Evolutionary conservation across 2,113 vertebrate species (phyloP).

Genomic region (Cricetomys ansorgei): DNA sequence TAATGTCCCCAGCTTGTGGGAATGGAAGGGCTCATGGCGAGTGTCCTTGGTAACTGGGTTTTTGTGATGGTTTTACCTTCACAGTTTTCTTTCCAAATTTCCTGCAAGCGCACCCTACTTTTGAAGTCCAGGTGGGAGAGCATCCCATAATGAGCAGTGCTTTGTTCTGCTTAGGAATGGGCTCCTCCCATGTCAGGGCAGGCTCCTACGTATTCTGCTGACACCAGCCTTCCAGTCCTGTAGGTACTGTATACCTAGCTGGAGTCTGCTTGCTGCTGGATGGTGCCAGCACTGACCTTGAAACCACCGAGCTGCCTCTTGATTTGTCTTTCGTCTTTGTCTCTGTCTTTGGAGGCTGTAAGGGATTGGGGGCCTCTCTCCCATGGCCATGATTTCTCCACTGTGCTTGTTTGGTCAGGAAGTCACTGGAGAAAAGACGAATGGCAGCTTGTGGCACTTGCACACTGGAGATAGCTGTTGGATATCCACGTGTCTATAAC

Average conservation of each 20-base stretch:
- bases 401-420: constrained; percentile 37
- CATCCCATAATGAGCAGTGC: background rate
- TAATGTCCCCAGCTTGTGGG: background rate
- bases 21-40: no score
- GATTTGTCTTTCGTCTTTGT: constrained; percentile 71
- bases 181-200: constrained; percentile 66
- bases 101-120: background rate
- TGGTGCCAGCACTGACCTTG: constrained; percentile 84
- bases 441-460: background rate
- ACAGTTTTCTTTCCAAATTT: constrained; percentile 9
- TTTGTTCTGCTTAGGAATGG: constrained; percentile 80
- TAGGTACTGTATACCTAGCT: constrained; percentile 73
- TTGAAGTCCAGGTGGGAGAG: background rate
- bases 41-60: background rate
- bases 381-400: constrained; percentile 22
- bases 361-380: constrained; percentile 69
- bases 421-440: background rate
- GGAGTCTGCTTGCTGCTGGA: constrained; percentile 75
- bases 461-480: background rate
- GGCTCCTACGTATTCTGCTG: constrained; percentile 24
- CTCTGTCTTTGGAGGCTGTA: constrained; percentile 55
- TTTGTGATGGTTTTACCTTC: background rate
- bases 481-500: background rate
- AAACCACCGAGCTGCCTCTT: constrained; percentile 82
- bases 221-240: constrained; percentile 76